These are phyloP conservation scores for Paralichthys olivaceus DNA, from an alignment of 2,113 vertebrate species.

Conservation along the genomic window DNA sequence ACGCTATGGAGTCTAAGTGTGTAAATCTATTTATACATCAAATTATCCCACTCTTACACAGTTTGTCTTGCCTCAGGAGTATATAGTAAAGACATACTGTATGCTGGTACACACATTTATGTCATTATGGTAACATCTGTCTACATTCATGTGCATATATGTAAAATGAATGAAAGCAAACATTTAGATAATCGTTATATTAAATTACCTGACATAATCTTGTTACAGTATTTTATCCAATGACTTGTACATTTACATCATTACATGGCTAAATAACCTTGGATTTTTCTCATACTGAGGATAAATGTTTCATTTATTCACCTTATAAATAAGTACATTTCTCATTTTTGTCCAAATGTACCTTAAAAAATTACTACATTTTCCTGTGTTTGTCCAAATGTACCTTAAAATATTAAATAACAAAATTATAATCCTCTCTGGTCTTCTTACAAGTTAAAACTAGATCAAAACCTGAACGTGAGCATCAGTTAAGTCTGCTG, in stretches of 20 bases:
- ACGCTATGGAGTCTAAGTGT: not conserved
- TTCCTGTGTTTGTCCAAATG: no score
- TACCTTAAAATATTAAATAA: no score
- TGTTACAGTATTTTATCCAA: no score
- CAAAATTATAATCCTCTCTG: no score
- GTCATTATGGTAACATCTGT: not conserved
- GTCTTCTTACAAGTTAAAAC: not conserved
- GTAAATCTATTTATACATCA: constrained; percentile 11
- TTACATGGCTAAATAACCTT: not conserved
- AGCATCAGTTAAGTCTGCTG: not conserved
- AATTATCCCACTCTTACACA: not conserved
- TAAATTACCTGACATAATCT: not conserved
- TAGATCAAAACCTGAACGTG: not conserved
- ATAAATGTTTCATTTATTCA: no score
- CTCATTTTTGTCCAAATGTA: no score
- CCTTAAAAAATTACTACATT: no score
- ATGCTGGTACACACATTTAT: not conserved
- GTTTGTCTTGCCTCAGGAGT: not conserved
- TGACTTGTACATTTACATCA: not conserved
- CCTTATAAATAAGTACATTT: no score
- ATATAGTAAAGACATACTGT: not conserved
- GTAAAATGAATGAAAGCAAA: not conserved
- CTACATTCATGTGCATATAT: not conserved
- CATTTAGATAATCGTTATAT: not conserved
- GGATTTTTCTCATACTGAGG: not conserved